Percentiles rank a stretch among this genome's conserved stretches.
These are phyloP conservation scores for Acropora tenuis DNA, from an alignment of 64 coral and sea anemone genomes.

Conservation along the genomic window DNA sequence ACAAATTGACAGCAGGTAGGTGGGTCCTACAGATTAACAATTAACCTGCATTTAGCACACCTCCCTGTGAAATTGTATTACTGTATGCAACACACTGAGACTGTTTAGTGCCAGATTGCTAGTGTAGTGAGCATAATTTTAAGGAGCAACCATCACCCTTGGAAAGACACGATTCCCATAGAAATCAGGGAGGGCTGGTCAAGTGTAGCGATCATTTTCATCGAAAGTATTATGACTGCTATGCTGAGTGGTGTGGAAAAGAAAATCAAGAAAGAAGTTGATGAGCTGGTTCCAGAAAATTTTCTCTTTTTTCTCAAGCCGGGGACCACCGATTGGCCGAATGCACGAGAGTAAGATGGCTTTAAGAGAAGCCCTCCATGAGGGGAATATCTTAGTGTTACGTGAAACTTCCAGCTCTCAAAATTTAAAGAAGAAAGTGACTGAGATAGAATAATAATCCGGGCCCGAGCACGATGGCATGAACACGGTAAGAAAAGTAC, in stretches of 20 bases:
- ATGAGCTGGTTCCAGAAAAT: slow-evolving; percentile 14
- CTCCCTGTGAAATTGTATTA: background rate
- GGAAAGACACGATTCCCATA: background rate
- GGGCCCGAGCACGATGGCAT: too few species aligned
- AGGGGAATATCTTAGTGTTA: background rate
- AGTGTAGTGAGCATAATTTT: background rate
- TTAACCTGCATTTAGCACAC: background rate
- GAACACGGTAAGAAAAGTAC: too few species aligned
- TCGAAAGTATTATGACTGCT: slow-evolving; percentile 6
- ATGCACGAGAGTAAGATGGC: background rate
- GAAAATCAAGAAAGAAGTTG: background rate
- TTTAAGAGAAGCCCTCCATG: slow-evolving; percentile 1
- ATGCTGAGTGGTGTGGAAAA: background rate
- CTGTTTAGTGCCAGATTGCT: background rate
- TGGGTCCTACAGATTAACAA: background rate
- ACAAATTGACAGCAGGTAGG: background rate
- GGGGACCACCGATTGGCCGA: slow-evolving; percentile 20
- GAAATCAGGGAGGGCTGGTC: background rate
- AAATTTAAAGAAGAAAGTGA: background rate
- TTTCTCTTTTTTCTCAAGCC: background rate
- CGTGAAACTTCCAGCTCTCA: background rate
- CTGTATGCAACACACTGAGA: background rate
- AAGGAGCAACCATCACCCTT: background rate
- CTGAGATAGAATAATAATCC: background rate
- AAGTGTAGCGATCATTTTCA: slow-evolving; percentile 15